Evolutionary conservation across 2,888 invertebrate genomes (phyloP).

Genomic region (Colostygia pectinataria): DNA sequence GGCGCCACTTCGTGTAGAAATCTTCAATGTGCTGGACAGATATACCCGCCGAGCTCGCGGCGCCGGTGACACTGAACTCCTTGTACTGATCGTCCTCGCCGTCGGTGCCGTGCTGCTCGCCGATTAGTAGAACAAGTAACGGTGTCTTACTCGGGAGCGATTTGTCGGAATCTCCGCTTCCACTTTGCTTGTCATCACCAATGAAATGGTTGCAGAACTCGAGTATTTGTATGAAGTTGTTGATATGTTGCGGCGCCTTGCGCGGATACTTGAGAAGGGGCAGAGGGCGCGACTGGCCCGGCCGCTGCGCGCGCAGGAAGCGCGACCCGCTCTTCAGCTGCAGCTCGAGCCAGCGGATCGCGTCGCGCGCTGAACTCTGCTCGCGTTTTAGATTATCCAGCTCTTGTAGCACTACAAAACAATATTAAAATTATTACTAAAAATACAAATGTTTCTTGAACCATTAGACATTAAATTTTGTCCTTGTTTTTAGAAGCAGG

Average conservation of each 20-base stretch:
- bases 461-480: no score
- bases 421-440: conserved; percentile 10
- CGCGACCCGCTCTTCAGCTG: conserved; percentile 94
- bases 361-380: conserved; percentile 92
- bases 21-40: conserved; percentile 91
- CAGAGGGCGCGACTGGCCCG: conserved; percentile 89
- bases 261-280: conserved; percentile 79
- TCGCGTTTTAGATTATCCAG: conserved; percentile 94
- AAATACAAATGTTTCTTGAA: background rate
- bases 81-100: conserved; percentile 82
- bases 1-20: conserved; percentile 94
- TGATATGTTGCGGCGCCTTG: conserved; percentile 75
- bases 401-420: conserved; percentile 90
- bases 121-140: conserved; percentile 91
- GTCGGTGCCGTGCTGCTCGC: conserved; percentile 68
- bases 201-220: conserved; percentile 92
- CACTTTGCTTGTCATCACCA: conserved; percentile 65
- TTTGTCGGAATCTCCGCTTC: conserved; percentile 64
- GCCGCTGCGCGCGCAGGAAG: conserved; percentile 93
- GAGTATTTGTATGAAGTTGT: conserved; percentile 90
- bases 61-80: conserved; percentile 89
- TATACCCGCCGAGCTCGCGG: conserved; percentile 91
- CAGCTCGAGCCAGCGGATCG: conserved; percentile 95
- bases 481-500: no score
- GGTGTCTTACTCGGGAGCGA: conserved; percentile 58